Evolutionary conservation across 2,888 invertebrate species (phyloP), one percentile per base, ranked within the genome.

Genomic region (Ormyrus nitidulus): DNA sequence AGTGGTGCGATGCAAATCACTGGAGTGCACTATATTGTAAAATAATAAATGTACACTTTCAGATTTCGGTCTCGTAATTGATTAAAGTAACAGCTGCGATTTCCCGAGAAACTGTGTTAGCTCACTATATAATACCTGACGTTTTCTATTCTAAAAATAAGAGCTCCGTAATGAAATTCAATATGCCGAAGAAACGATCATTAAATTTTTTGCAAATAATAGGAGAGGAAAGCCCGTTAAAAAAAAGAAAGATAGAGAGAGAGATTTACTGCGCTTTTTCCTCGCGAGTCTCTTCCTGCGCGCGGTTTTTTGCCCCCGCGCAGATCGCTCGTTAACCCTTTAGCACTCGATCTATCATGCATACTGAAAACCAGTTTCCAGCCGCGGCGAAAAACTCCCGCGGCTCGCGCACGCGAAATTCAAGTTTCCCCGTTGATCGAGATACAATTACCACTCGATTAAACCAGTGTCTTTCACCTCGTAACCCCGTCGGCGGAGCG

Each of bases 241-340:
- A 46, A 66, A 48, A 4, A 66, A 13, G 19, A 58, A 6, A 58
- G 11, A 59, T 7, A 59, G 59, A 59, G 9, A 58, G 11, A 59
- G 9, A 48, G 59, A 59, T 70, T 58, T 48, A 53, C 9, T n/a
- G 13, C 48, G n/a, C 19, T 54, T 72, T 34, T 72, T 51, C 46
- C 46, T 1, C 19, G 46, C 19, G 72, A 49, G n/a, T 61, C 46
- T 61, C 64, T 64, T 19, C 9, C 6, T 53, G 44, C 34, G n/a
- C 53, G 71, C 6, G 56, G 44, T 73, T 73, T 74, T 34, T 74
- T 66, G 74, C 66, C 49, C 59, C 34, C 34, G 34, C 49, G 56
- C n/a, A 58, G 13, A 66, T 66, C 58, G 58, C 66, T 66, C 56
- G 66, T 68, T 75, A 75, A 75, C 66, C 66, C 59, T 48, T 65